Percentiles rank a stretch among this genome's conserved stretches.
Conservation (phyloP, 1,140 invertebrate genomes). For the Orchesella cincta region DNA sequence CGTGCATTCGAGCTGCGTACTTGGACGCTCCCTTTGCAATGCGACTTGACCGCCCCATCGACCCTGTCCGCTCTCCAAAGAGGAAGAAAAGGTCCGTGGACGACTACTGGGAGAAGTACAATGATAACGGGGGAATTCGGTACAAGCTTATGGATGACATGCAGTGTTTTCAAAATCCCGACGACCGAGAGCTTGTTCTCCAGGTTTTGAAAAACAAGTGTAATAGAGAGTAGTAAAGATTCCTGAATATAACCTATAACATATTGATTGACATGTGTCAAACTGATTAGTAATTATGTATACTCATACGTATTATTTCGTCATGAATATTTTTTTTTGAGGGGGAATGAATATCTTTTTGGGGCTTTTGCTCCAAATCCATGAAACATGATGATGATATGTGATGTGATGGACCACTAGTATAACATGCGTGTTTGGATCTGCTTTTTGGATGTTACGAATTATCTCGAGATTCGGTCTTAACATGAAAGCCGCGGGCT, state of each 20-base stretch:
- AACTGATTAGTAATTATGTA: conserved; percentile 28
- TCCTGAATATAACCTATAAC: not conserved
- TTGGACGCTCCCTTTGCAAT: conserved; percentile 33
- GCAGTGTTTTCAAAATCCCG: not conserved
- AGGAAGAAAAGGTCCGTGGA: not conserved
- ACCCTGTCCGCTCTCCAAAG: conserved; percentile 5
- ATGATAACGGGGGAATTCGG: not conserved
- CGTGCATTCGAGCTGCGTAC: conserved; percentile 35
- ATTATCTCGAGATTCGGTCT: too few relatives aligned
- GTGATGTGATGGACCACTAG: too few relatives aligned
- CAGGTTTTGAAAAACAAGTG: not conserved
- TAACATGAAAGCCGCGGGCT: conserved; percentile 13
- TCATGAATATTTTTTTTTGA: not conserved
- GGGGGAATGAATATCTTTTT: not conserved
- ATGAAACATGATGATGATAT: conserved; percentile 4
- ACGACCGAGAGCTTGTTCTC: not conserved
- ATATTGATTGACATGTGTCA: conserved; percentile 30
- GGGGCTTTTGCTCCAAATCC: conserved; percentile 5
- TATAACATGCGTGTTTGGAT: too few relatives aligned
- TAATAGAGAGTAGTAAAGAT: not conserved
- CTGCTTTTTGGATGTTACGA: too few relatives aligned
- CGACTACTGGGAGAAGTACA: not conserved
- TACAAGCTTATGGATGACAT: not conserved
- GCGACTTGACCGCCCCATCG: conserved; percentile 39
- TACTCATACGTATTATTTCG: not conserved